Evolutionary conservation across 2,797 vertebrate species (phyloP), one percentile per base, ranked within the genome.

Genomic region (Thalassophryne amazonica): DNA sequence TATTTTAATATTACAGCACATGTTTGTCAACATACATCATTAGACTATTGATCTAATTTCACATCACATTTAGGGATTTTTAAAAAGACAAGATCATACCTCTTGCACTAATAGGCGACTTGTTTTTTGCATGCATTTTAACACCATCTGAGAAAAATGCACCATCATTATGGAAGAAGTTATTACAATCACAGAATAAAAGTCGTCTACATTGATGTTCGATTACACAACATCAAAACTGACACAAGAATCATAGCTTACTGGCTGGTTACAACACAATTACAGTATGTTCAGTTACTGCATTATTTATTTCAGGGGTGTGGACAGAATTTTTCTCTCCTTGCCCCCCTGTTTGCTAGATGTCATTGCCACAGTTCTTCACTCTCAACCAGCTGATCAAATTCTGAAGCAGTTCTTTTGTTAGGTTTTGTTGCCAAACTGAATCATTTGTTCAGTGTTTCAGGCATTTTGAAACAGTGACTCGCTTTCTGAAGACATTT

Each of bases 91-190:
- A 46, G 46, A 90, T 90, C 91, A 85, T 87, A 89, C 86, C 90
- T 87, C 86, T 88, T 87, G 83, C 83, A 60, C 50, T 45, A 75
- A 75, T 47, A 12, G 40, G 76, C 69, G 86, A 90, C 82, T 86
- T 84, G 76, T 90, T 87, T 90, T 90, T 91, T 89, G 91, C 93
- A 95, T 94, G 94, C 93, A 93, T 89, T 90, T 91, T 86, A 81
- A 86, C 69, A 84, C 82, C 65, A 82, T 89, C 73, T 56, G 47
- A 41, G 60, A 83, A 85, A 81, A 83, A 20, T 89, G 92, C 90
- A 91, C 88, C 34, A 50, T 69, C 56, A 40, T 43, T 86, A 86
- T 89, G 84, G 92, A 94, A 93, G 91, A 93, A 87, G 84, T 91
- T 78, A 62, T 63, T 55, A 84, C 76, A 69, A 63, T 61, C 67